These are phyloP conservation scores for Onchidella celtica DNA, from an alignment of 2,888 invertebrate species.

Conservation along the genomic window DNA sequence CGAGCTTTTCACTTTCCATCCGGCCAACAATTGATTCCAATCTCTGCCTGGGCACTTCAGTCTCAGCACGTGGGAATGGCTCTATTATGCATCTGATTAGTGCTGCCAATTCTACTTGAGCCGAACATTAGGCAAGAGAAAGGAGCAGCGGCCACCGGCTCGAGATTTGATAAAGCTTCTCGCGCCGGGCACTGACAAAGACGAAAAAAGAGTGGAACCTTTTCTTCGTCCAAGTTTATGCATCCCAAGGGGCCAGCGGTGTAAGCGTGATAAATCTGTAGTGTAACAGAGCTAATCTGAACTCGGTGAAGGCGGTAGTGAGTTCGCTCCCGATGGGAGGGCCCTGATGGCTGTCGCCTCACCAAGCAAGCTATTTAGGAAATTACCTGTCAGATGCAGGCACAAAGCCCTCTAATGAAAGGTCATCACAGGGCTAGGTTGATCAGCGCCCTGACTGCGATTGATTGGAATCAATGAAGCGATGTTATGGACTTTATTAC, in stretches of 20 bases:
- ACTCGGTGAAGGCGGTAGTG: slow-evolving; percentile 4
- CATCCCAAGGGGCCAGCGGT: slow-evolving; percentile 22
- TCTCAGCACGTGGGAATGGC: slow-evolving; percentile 22
- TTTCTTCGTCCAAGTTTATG: slow-evolving; percentile 23
- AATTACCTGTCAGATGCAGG: slow-evolving; percentile 46
- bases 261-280: slow-evolving; percentile 46
- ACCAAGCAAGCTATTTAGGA: slow-evolving; percentile 46
- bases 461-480: slow-evolving; percentile 46
- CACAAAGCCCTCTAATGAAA: slow-evolving; percentile 43
- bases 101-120: slow-evolving; percentile 33
- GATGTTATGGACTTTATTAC: slow-evolving; percentile 15
- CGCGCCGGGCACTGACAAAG: slow-evolving; percentile 3
- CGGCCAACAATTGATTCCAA: slow-evolving; percentile 38
- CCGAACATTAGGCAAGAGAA: slow-evolving; percentile 25
- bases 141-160: neutral
- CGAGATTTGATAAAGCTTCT: slow-evolving; percentile 27
- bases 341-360: slow-evolving; percentile 37
- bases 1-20: slow-evolving; percentile 28
- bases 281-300: slow-evolving; percentile 41
- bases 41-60: slow-evolving; percentile 30
- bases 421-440: slow-evolving; percentile 22
- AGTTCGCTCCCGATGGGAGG: slow-evolving; percentile 31
- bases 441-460: slow-evolving; percentile 35
- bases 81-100: slow-evolving; percentile 41
- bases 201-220: slow-evolving; percentile 3